Conservation (phyloP, 2,113 vertebrate genomes). For the Etheostoma spectabile region DNA sequence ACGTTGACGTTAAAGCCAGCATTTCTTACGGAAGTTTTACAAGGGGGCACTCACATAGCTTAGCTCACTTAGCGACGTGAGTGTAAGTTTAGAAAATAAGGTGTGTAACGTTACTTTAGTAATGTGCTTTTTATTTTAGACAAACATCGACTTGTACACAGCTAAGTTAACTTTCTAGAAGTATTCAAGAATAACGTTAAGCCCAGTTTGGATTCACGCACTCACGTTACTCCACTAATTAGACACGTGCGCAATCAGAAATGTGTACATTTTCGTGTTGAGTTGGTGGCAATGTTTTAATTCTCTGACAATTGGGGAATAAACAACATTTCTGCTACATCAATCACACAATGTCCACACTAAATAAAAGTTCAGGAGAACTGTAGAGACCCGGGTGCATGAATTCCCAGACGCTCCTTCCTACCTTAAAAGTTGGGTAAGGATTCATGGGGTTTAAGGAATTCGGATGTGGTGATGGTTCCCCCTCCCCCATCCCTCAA, state of each 20-base stretch:
- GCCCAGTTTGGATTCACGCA: slow-evolving; percentile 37
- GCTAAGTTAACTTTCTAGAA: too few species aligned
- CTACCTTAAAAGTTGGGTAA: slow-evolving; percentile 54
- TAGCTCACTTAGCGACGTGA: slow-evolving; percentile 31
- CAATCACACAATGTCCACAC: not conserved
- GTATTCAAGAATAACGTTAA: not conserved
- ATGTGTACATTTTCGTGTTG: slow-evolving; percentile 45
- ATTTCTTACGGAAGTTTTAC: slow-evolving; percentile 55
- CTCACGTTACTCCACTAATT: slow-evolving; percentile 76
- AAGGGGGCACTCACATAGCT: not conserved
- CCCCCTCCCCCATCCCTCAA: slow-evolving; percentile 66
- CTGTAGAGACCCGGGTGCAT: not conserved
- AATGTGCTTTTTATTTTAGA: not conserved
- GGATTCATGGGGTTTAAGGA: slow-evolving; percentile 76
- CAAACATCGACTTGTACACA: not conserved
- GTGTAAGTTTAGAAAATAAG: slow-evolving; percentile 1
- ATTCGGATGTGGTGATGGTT: slow-evolving; percentile 81
- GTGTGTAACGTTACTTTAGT: not conserved
- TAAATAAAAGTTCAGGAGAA: not conserved
- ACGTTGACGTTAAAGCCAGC: not conserved
- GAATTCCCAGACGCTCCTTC: slow-evolving; percentile 30
- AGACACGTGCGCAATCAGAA: slow-evolving; percentile 71
- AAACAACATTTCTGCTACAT: not conserved
- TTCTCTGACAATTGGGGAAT: not conserved
- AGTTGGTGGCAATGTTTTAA: slow-evolving; percentile 9